Evolutionary conservation across 2,888 invertebrate genomes (phyloP).

Genomic region (Protonemura montana): DNA sequence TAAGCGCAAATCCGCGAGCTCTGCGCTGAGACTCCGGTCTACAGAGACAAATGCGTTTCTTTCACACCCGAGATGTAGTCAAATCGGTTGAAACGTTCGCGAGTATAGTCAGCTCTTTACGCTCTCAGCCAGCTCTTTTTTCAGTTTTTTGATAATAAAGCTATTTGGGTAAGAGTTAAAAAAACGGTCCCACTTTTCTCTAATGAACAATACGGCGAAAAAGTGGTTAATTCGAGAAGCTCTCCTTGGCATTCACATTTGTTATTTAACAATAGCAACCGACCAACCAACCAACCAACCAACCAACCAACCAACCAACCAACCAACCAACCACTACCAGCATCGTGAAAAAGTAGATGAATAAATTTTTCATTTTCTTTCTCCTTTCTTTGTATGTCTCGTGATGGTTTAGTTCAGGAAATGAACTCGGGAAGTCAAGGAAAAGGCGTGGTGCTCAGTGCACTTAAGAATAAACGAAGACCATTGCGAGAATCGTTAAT

Average conservation of each 20-base stretch:
- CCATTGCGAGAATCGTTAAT: conserved; percentile 24
- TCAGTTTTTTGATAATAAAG: neutral
- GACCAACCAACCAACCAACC: too few species aligned
- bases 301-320: too few species aligned
- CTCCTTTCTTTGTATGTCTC: conserved; percentile 28
- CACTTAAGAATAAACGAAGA: conserved; percentile 27
- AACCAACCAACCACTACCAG: too few species aligned
- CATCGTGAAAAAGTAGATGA: conserved; percentile 26
- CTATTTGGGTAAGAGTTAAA: neutral
- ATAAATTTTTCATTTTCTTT: conserved; percentile 32
- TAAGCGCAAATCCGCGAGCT: neutral
- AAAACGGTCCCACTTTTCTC: conserved; percentile 7
- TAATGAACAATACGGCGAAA: conserved; percentile 14
- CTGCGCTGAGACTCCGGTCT: neutral
- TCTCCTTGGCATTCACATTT: neutral
- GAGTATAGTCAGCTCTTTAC: neutral
- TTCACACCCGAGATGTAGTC: neutral
- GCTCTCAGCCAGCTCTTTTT: neutral
- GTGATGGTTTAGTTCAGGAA: conserved; percentile 29
- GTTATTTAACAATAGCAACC: conserved; percentile 20
- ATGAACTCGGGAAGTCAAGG: conserved; percentile 29
- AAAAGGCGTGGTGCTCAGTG: conserved; percentile 19
- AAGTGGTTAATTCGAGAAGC: conserved; percentile 16
- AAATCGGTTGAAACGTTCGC: neutral
- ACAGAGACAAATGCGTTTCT: neutral